Conservation (phyloP, 2,888 invertebrate species). For the Diadegma fenestrale region DNA sequence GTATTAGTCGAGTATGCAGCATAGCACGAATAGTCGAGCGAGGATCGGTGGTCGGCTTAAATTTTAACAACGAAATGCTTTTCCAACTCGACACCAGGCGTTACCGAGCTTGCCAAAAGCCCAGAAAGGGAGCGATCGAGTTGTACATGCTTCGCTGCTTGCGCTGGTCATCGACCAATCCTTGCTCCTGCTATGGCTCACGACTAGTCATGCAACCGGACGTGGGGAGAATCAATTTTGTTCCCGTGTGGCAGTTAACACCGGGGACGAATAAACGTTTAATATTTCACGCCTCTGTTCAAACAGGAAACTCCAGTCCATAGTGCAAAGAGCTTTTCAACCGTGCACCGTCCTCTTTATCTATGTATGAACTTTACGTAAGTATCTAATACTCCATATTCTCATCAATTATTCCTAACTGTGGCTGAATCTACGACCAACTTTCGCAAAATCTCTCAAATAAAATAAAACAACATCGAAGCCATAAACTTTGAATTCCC, state of each 20-base stretch:
- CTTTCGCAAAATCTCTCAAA: not conserved
- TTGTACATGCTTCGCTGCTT: not conserved
- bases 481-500: not conserved
- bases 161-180: slow-evolving; percentile 38
- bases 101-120: slow-evolving; percentile 62
- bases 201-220: slow-evolving; percentile 65
- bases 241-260: slow-evolving; percentile 72
- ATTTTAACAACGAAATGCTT: slow-evolving; percentile 75
- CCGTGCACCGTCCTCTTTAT: slow-evolving; percentile 12
- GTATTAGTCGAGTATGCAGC: slow-evolving; percentile 20
- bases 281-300: slow-evolving; percentile 74
- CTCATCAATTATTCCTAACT: not conserved
- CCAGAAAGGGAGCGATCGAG: slow-evolving; percentile 2
- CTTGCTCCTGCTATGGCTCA: slow-evolving; percentile 25
- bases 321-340: slow-evolving; percentile 48
- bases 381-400: not conserved
- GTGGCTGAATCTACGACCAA: not conserved
- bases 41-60: slow-evolving; percentile 71
- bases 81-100: slow-evolving; percentile 67
- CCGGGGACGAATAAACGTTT: slow-evolving; percentile 73
- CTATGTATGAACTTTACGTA: slow-evolving; percentile 2
- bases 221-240: slow-evolving; percentile 74
- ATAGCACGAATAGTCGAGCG: slow-evolving; percentile 9
- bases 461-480: not conserved
- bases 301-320: slow-evolving; percentile 46